Base-by-base conservation (phyloP, 2,797 vertebrate species). In the Pteronotus mesoamericanus region DNA sequence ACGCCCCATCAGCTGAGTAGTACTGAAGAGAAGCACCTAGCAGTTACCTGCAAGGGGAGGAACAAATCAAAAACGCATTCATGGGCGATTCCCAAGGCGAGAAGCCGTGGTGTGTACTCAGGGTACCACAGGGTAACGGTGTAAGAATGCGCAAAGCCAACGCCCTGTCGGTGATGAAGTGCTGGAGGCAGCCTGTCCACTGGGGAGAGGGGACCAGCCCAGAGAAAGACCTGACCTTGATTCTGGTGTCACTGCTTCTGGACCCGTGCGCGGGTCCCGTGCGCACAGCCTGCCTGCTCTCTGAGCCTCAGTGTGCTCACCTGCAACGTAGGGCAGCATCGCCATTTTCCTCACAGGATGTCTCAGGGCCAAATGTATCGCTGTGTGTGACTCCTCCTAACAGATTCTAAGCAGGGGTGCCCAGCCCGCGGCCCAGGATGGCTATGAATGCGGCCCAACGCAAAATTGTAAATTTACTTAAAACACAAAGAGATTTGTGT, bases 51-150 rank as follows among this genome's bases (percentile, higher is more conserved):
- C 6, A 57, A 92, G 39, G 57, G 68, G 24, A 77, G 77, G 82
- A 39, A 18, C 16, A 16, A 32, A 64, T 68, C 53, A 3, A 12
- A 53, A 24, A 29, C 15, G 2, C 48, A 5, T 19, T 18, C 21
- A 14, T 34, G 19, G 74, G 83, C 82, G 9, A n/a, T 44, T 10
- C 64, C 89, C 68, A 0, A 5, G 48, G 22, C 14, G 14, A 74
- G 55, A 53, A 24, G 68, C 10, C 6, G 0, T 7, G 26, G 21
- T 69, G 61, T 85, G 44, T 8, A 3, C 51, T 5, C 34, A 7
- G 48, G 68, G 39, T 21, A 0, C 32, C 14, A 0, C 3, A 39
- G 29, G 14, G 18, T 22, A 1, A 55, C 0, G 1, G n/a, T 5
- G 5, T 11, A 0, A 6, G 34, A 5, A 16, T 0, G 0, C 3